Conservation (phyloP, 2,113 vertebrate genomes). For the Gallinago jamesoni region DNA sequence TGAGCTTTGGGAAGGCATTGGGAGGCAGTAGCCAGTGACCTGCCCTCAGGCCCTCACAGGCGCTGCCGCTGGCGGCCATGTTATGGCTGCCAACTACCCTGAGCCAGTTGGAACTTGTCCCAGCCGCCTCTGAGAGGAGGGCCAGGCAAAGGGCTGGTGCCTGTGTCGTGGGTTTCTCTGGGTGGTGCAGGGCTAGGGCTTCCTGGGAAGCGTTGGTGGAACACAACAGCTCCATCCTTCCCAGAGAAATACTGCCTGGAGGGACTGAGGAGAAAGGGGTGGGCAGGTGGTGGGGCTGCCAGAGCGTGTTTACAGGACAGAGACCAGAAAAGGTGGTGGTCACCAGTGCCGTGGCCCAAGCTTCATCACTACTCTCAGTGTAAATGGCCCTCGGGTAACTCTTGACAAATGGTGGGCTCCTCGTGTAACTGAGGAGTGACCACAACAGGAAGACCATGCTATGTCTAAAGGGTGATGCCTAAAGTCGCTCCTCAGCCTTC, state of each 20-base stretch:
- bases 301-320: not conserved
- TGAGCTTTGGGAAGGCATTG: not conserved
- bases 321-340: not conserved
- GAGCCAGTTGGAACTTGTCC: too few species aligned
- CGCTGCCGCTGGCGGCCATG: rapidly evolving
- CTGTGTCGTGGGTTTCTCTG: too few species aligned
- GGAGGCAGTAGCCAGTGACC: rapidly evolving
- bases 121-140: rapidly evolving
- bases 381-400: not conserved
- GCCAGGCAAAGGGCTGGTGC: too few species aligned
- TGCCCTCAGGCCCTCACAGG: not conserved
- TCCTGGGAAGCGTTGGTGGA: not conserved
- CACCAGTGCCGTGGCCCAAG: rapidly evolving
- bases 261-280: not conserved
- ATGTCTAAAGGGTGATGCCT: not conserved
- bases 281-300: not conserved
- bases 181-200: rapidly evolving
- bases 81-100: rapidly evolving
- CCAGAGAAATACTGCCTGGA: rapidly evolving
- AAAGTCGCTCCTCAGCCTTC: not conserved
- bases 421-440: not conserved
- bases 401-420: not conserved
- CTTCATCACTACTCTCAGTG: not conserved
- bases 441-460: rapidly evolving
- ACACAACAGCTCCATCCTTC: rapidly evolving